Percentiles rank a stretch among this genome's conserved stretches.
phyloP scores from a whole-genome alignment of 2,888 invertebrate species.

The Tipula helvola region DNA sequence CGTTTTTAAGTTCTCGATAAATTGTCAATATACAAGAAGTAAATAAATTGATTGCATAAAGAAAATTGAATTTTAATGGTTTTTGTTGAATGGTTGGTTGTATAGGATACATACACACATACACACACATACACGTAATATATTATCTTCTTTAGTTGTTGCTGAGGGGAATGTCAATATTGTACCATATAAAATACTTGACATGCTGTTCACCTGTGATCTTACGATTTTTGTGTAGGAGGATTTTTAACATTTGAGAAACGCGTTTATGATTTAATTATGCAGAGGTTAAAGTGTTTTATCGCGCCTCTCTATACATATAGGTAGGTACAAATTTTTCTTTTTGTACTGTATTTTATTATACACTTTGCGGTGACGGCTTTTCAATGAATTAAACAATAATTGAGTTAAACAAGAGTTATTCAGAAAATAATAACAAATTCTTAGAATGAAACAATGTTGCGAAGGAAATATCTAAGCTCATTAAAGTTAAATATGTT shows the following conservation, averaged over 20 bases:
- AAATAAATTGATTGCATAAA: neutral
- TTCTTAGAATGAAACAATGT: too few relatives aligned
- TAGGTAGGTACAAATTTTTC: too few relatives aligned
- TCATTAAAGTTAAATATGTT: too few relatives aligned
- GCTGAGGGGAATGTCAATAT: neutral
- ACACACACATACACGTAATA: neutral
- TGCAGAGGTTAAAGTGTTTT: neutral
- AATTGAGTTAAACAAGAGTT: too few relatives aligned
- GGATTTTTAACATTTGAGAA: neutral
- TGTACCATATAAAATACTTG: neutral
- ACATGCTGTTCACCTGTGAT: neutral
- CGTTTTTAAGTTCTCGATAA: neutral
- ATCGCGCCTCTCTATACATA: neutral
- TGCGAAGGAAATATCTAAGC: too few relatives aligned
- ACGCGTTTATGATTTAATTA: neutral
- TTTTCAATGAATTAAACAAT: too few relatives aligned
- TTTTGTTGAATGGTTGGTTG: neutral
- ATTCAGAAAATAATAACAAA: too few relatives aligned
- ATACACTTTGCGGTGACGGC: too few relatives aligned
- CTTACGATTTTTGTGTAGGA: too few relatives aligned
- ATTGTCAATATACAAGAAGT: neutral
- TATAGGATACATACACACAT: neutral
- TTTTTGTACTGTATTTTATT: too few relatives aligned
- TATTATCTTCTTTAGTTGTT: neutral
- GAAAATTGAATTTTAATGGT: neutral